A percentile compares a stretch with the other conserved stretches of the same genome.
phyloP scores from a whole-genome alignment of 2,113 vertebrate genomes.

The Erythrocercus mccallii region DNA sequence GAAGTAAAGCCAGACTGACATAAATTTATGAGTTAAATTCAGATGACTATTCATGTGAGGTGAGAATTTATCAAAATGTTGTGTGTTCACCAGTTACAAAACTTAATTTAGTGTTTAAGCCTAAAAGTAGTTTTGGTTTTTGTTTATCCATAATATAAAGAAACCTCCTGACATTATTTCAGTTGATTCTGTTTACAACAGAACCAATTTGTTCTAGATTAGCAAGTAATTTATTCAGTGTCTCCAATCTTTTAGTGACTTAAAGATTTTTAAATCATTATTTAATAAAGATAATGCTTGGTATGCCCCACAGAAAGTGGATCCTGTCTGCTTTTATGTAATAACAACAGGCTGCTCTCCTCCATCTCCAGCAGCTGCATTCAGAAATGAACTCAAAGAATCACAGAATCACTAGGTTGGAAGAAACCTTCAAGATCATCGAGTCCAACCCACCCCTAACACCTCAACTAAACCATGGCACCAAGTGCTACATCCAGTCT shows the following conservation, averaged over 20 bases:
- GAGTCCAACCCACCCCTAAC: too few relatives aligned
- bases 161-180: constrained; percentile 29
- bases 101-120: neutral
- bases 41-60: neutral
- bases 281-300: constrained; percentile 78
- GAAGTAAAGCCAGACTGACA: neutral
- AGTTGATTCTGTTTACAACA: constrained; percentile 65
- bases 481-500: neutral
- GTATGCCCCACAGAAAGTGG: constrained; percentile 51
- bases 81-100: neutral
- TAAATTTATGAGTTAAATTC: constrained; percentile 27
- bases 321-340: neutral
- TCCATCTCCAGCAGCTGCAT: neutral
- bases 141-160: constrained; percentile 1
- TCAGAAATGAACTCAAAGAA: neutral
- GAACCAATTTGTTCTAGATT: constrained; percentile 65
- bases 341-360: neutral
- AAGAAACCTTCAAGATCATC: neutral
- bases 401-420: neutral
- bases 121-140: neutral
- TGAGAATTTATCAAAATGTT: neutral
- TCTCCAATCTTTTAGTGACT: constrained; percentile 61
- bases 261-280: constrained; percentile 78
- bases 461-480: neutral
- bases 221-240: constrained; percentile 73